phyloP scores from a whole-genome alignment of 2,888 invertebrate genomes.

The Drosophila anceps region DNA sequence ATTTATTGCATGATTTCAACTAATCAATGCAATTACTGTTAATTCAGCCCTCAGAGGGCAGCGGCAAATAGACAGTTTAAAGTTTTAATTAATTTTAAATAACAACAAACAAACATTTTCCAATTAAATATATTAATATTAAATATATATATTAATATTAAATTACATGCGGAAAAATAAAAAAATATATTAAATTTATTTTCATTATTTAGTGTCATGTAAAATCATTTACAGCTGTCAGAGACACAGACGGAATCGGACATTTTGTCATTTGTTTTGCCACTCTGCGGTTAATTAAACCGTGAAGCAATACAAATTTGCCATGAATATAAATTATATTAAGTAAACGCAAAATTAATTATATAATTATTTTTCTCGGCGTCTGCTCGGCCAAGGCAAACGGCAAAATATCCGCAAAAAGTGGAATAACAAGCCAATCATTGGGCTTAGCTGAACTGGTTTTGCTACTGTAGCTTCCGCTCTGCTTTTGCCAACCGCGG shows the following conservation, averaged over 20 bases:
- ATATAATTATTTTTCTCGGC: background rate
- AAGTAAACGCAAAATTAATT: background rate
- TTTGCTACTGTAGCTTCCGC: slow-evolving; percentile 7
- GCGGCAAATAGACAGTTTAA: slow-evolving; percentile 10
- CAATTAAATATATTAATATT: slow-evolving; percentile 3
- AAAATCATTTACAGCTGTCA: slow-evolving; percentile 11
- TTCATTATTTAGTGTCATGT: slow-evolving; percentile 1
- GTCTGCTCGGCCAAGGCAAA: background rate
- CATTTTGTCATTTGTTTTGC: slow-evolving; percentile 5
- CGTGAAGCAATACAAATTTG: background rate
- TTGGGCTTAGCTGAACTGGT: background rate
- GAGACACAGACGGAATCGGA: background rate
- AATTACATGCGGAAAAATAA: background rate
- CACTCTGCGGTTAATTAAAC: slow-evolving; percentile 14
- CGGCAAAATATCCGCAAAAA: slow-evolving; percentile 3
- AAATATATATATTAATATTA: slow-evolving; percentile 5
- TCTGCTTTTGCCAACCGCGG: slow-evolving; percentile 7
- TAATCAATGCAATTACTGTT: slow-evolving; percentile 7
- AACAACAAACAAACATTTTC: background rate
- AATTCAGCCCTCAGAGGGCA: background rate
- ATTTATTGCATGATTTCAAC: background rate
- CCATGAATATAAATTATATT: slow-evolving; percentile 1
- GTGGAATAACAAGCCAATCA: slow-evolving; percentile 14
- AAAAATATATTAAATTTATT: background rate
- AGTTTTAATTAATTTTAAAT: slow-evolving; percentile 1